Evolutionary conservation across 2,797 vertebrate genomes (phyloP).

Genomic region (Microctenopoma stevenorrisi): DNA sequence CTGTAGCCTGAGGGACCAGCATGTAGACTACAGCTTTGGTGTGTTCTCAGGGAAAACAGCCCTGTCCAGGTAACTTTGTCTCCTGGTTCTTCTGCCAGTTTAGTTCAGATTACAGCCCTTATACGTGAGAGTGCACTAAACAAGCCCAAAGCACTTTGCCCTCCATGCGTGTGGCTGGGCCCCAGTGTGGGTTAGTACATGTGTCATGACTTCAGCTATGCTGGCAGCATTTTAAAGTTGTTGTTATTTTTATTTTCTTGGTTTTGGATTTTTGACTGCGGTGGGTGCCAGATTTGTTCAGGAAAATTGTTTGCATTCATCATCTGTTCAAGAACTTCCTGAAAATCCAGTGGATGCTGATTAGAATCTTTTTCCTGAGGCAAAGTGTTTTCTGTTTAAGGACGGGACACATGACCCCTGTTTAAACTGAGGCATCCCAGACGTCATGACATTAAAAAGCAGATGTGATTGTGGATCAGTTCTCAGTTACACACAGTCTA

Average conservation of each 20-base stretch:
- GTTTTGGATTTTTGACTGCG: no score
- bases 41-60: conserved; percentile 33
- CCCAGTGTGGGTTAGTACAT: not conserved
- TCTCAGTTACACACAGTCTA: not conserved
- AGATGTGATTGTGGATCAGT: conserved; percentile 15
- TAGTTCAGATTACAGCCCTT: conserved; percentile 46
- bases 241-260: not conserved
- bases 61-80: conserved; percentile 3
- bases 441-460: conserved; percentile 4
- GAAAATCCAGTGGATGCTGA: no score
- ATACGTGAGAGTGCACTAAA: conserved; percentile 25
- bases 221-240: conserved; percentile 12
- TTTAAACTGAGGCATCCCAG: not conserved
- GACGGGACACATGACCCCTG: not conserved
- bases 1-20: conserved; percentile 12
- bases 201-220: conserved; percentile 34
- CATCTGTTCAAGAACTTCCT: no score
- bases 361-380: not conserved
- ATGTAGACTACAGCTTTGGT: conserved; percentile 8
- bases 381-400: not conserved
- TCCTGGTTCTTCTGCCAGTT: conserved; percentile 19
- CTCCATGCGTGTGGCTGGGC: not conserved
- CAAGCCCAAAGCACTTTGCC: conserved; percentile 19
- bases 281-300: no score
- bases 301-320: no score